Evolutionary conservation across 2,113 vertebrate species (phyloP), one percentile per base, ranked within the genome.

Genomic region (Halcyon malimbica): DNA sequence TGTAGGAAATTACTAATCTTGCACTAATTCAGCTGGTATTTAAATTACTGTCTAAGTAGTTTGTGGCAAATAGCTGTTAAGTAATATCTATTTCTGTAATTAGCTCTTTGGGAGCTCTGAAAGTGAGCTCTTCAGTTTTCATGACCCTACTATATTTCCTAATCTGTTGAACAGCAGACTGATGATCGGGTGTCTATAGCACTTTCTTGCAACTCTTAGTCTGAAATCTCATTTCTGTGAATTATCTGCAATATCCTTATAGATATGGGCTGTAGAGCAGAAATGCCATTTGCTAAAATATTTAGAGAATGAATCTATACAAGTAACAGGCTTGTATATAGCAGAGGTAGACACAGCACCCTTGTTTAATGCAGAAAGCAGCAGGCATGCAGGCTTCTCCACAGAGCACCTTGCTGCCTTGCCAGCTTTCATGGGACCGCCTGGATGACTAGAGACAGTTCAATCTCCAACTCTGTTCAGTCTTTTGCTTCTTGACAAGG

Each of bases 1-100:
- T 87, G 60, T 88, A 83, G 84, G 76, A 93, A 96, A 92, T 94
- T 79, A 90, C 91, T 92, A 92, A 89, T 89, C 73, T 71, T 60
- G 18, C 37, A 46, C 19, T 76, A 75, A 71, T 37, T 92, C 73
- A 54, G 3, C 11, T 53, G 76, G 69, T 65, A 81, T 91, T 95
- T 91, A 83, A 96, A 93, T 90, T 75, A 83, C 78, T 56, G 44
- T 37, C 42, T 93, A 80, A 94, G 63, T 31, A 93, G 57, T 74
- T 62, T 90, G 60, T 74, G 63, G 48, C 44, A 95, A 93, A 94
- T 46, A 84, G 80, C 74, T 67, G 53, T 93, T 93, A 95, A 93
- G 80, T 94, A 75, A 88, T 81, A 93, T 88, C 53, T 93, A 74
- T 96, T 96, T 89, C 87, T 81, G 73, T 71, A 74, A 51, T 10